Conservation (phyloP, 1,140 invertebrate species). For the Dryas iulia region DNA sequence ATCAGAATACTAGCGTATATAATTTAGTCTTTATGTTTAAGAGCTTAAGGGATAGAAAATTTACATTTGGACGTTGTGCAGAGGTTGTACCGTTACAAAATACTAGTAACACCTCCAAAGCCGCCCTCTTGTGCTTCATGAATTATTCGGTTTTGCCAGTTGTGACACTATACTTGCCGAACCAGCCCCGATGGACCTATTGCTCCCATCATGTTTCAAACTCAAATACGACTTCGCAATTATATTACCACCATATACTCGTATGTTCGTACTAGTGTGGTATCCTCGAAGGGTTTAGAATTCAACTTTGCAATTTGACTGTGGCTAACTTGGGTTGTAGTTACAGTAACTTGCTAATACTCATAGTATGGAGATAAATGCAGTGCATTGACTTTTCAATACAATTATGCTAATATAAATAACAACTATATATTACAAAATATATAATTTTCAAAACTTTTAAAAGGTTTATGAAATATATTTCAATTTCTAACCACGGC, state of each 20-base stretch:
- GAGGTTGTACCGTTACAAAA: constrained; percentile 65
- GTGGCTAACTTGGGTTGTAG: background rate
- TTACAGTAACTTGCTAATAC: background rate
- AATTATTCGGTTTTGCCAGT: constrained; percentile 67
- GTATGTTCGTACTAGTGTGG: too few species aligned
- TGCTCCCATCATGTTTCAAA: constrained; percentile 20
- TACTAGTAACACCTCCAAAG: constrained; percentile 58
- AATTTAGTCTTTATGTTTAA: constrained; percentile 14
- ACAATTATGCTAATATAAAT: too few species aligned
- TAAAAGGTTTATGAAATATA: too few species aligned
- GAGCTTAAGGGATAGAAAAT: constrained; percentile 4
- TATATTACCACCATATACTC: constrained; percentile 10
- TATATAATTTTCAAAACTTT: too few species aligned
- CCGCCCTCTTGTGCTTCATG: constrained; percentile 61
- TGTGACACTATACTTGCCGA: constrained; percentile 50
- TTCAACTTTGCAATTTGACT: constrained; percentile 1
- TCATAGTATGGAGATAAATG: background rate
- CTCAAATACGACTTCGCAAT: constrained; percentile 19
- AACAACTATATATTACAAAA: too few species aligned
- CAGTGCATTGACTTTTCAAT: background rate
- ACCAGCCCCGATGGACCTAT: constrained; percentile 41
- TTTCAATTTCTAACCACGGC: too few species aligned
- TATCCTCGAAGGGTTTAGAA: background rate
- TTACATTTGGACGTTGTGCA: background rate
- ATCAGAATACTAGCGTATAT: background rate